Evolutionary conservation across 2,113 vertebrate species (phyloP).

Genomic region (Erinaceus europaeus): DNA sequence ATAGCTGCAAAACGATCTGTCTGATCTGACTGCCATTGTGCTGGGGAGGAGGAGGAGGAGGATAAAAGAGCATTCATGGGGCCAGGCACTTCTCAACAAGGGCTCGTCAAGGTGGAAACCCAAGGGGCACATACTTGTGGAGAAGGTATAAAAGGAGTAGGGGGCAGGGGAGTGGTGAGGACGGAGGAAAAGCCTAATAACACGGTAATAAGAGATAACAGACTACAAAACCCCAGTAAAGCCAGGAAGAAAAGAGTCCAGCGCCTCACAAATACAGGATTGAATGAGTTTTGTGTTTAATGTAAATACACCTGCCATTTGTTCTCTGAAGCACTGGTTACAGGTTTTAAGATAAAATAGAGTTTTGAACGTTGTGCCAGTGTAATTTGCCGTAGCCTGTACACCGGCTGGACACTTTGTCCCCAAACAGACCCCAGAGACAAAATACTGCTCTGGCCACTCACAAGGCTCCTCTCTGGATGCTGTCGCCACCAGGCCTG

Average conservation of each 20-base stretch:
- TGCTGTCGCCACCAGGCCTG: background rate
- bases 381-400: background rate
- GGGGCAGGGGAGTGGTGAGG: background rate
- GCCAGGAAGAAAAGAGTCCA: slow-evolving; percentile 40
- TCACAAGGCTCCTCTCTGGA: background rate
- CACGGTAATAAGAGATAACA: slow-evolving; percentile 53
- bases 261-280: slow-evolving; percentile 40
- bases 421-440: background rate
- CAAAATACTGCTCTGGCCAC: background rate
- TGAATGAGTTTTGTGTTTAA: slow-evolving; percentile 63
- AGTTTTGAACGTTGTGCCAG: slow-evolving; percentile 51
- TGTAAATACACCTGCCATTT: slow-evolving; percentile 75
- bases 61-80: background rate
- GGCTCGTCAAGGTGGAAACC: background rate
- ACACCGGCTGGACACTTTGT: slow-evolving; percentile 3
- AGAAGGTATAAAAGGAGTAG: background rate
- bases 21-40: background rate
- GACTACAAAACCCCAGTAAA: slow-evolving; percentile 24
- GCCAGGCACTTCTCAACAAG: background rate
- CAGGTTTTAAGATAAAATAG: slow-evolving; percentile 55
- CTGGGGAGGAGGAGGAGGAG: background rate
- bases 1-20: background rate
- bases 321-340: slow-evolving; percentile 38
- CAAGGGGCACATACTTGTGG: background rate
- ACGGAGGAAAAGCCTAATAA: slow-evolving; percentile 31